phyloP scores from a whole-genome alignment of 2,888 invertebrate genomes.

The Sepiola atlantica region DNA sequence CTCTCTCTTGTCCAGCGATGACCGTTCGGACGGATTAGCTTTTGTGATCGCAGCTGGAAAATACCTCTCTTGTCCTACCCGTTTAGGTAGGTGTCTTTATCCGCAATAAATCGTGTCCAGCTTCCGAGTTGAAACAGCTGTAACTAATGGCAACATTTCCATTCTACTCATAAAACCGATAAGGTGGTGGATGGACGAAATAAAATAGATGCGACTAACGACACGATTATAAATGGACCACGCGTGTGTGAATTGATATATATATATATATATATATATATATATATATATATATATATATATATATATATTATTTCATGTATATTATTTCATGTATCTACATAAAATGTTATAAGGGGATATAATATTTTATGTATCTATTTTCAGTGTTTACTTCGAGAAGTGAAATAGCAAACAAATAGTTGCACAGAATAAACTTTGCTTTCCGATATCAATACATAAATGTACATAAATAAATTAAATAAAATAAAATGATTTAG shows the following conservation, averaged over 20 bases:
- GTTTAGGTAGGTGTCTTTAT: neutral
- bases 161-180: neutral
- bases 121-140: conserved; percentile 18
- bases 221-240: neutral
- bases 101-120: conserved; percentile 32
- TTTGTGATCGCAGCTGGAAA: conserved; percentile 32
- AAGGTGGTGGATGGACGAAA: neutral
- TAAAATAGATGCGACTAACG: neutral
- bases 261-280: too few species aligned
- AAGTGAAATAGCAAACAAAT: too few species aligned
- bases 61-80: neutral
- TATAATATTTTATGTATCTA: too few species aligned
- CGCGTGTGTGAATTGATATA: neutral
- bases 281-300: too few species aligned
- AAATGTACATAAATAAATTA: too few species aligned
- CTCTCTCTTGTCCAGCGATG: neutral
- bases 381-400: too few species aligned
- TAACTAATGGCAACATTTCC: neutral
- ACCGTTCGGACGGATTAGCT: neutral
- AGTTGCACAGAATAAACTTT: too few species aligned
- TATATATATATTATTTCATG: too few species aligned
- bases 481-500: too few species aligned
- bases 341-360: too few species aligned
- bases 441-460: too few species aligned
- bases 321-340: too few species aligned